Evolutionary conservation across 2,797 vertebrate species (phyloP), one percentile per base, ranked within the genome.

Genomic region (Hoplostethus atlanticus): DNA sequence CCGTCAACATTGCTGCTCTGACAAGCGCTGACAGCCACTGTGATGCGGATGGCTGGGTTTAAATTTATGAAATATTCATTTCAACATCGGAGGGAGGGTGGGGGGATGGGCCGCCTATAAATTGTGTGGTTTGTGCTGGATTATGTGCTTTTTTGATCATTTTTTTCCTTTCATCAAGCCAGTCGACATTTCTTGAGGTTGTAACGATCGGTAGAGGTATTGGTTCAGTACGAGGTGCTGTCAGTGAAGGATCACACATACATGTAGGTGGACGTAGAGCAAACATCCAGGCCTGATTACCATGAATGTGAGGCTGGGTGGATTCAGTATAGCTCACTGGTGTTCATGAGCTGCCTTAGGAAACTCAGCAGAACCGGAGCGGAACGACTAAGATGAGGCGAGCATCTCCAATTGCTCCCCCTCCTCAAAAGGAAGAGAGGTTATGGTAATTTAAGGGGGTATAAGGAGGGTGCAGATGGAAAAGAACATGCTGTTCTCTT

Each of bases 61-160:
- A 65, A 74, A 84, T 83, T 64, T 77, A 94, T 94, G 73, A 93
- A 94, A 93, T 92, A 93, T 94, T 91, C 70, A 94, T 94, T 84
- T 73, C 21, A 75, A 78, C 69, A 79, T 46, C 38, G 38, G 68
- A 56, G 3, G 52, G 21, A 61, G 67, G 71, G 64, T 40, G 79
- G 84, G 76, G 76, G 77, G 21, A 64, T 28, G 34, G 21, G 21
- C 21, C 21, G 21, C 21, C 21, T 21, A 21, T 21, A 21, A 21
- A 21, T 21, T 21, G 1, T 87, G 84, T 79, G 75, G 21, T 91
- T 84, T 85, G 76, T 86, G 80, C 61, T 71, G 64, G 63, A 75
- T 47, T 52, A 64, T 71, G 57, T 31, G 57, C 25, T 68, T 56
- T 58, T 71, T 69, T 65, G 60, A 71, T n/a, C 15, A 40, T 52